Evolutionary conservation across 2,113 vertebrate species (phyloP).

Genomic region (Ginglymostoma cirratum): DNA sequence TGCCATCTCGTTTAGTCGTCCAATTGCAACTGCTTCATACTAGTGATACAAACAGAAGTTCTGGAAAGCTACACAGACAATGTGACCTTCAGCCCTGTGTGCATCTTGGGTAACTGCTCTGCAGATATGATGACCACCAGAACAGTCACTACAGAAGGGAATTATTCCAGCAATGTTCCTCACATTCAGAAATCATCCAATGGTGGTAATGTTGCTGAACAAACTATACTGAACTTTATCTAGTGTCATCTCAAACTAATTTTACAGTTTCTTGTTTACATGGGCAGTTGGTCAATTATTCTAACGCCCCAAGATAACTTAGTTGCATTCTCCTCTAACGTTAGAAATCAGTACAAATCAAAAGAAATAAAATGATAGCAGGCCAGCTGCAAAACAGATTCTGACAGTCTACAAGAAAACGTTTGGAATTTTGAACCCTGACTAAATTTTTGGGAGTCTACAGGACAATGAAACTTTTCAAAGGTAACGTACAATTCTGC

Average conservation of each 20-base stretch:
- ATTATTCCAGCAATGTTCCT: not conserved
- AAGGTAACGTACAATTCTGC: not conserved
- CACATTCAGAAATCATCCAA: not conserved
- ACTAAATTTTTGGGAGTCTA: not conserved
- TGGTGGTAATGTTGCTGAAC: not conserved
- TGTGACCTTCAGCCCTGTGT: slow-evolving; percentile 31
- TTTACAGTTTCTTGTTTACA: not conserved
- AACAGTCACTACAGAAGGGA: not conserved
- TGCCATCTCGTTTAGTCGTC: slow-evolving; percentile 49
- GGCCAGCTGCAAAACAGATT: not conserved
- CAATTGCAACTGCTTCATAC: slow-evolving; percentile 53
- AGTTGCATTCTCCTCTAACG: not conserved
- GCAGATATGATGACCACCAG: not conserved
- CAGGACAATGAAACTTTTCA: not conserved
- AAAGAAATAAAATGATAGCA: not conserved
- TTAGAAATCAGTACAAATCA: not conserved
- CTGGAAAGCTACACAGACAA: slow-evolving; percentile 32
- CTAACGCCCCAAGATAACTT: not conserved
- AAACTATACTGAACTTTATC: not conserved
- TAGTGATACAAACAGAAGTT: slow-evolving; percentile 40
- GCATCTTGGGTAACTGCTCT: slow-evolving; percentile 28
- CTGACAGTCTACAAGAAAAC: not conserved
- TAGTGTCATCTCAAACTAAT: not conserved
- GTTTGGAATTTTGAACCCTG: not conserved
- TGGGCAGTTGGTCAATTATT: not conserved